Evolutionary conservation across 2,113 vertebrate species (phyloP), one percentile per base, ranked within the genome.

Genomic region (Fukomys damarensis): DNA sequence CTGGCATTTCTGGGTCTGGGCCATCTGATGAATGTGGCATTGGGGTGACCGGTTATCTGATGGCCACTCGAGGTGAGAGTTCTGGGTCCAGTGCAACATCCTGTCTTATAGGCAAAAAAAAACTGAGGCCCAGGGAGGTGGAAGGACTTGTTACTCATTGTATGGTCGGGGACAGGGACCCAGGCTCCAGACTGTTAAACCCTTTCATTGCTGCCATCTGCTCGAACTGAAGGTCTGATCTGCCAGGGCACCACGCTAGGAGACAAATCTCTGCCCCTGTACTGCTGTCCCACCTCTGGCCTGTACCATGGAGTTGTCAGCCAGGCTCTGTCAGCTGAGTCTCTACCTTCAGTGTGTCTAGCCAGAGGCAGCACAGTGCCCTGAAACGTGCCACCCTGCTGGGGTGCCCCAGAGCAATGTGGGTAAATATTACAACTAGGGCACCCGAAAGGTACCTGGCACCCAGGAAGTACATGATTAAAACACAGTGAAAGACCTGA

Each of bases 301-400:
- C 52, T 35, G 19, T 28, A 11, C 13, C 16, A 3, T 0, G 1
- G 7, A 17, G 2, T 9, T 66, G 58, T 8, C 14, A 35, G n/a
- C 80, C 6, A 19, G 49, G 32, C 16, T 17, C 12, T 17, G 11
- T 54, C n/a, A 35, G 19, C 46, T 52, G 59, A 24, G 17, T 32
- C 52, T n/a, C 12, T 68, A 68, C 19, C 10, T 38, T 72, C 76
- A 43, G 80, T 32, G 26, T 11, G n/a, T 26, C 0, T 35, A 54
- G 32, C 43, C 43, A 2, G 24, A 77, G 80, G 49, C 24, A 11
- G 41, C 38, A 28, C 17, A 79, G 49, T 79, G 49, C 46, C 49
- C 76, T 79, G 76, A 35, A 79, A 79, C 46, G 30, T 19, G 12
- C 70, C 72, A 76, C 5, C 54, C 79, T n/a, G 9, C 56, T 30